These are phyloP conservation scores for Ganaspis brasiliensis DNA, from an alignment of 2,888 invertebrate species.

Conservation along the genomic window DNA sequence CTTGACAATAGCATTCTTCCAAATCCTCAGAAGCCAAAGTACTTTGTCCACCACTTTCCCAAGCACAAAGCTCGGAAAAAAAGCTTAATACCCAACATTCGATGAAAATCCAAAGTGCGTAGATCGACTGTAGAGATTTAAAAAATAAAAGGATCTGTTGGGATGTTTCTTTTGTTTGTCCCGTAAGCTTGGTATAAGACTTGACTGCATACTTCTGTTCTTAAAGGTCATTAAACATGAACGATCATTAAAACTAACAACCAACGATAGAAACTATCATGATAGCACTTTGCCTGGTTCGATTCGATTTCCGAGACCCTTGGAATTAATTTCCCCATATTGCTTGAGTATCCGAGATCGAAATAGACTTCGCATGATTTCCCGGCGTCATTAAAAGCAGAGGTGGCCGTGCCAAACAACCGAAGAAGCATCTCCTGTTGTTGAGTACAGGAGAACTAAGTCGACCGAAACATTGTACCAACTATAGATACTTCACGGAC, in stretches of 20 bases:
- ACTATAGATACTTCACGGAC: constrained; percentile 34
- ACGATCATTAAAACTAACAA: constrained; percentile 50
- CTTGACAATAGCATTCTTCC: constrained; percentile 15
- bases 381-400: constrained; percentile 31
- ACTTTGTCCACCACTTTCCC: neutral
- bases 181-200: constrained; percentile 3
- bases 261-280: constrained; percentile 31
- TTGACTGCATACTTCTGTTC: constrained; percentile 33
- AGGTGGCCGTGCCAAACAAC: constrained; percentile 31
- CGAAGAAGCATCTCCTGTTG: constrained; percentile 29
- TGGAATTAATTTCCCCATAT: constrained; percentile 49
- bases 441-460: constrained; percentile 3
- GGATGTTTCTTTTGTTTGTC: constrained; percentile 4
- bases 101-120: neutral
- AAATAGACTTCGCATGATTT: constrained; percentile 40
- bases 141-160: constrained; percentile 13
- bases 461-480: constrained; percentile 21
- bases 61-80: neutral
- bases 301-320: constrained; percentile 45
- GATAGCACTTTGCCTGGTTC: constrained; percentile 24
- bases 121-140: constrained; percentile 12
- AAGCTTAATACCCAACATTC: neutral
- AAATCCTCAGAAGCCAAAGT: constrained; percentile 6
- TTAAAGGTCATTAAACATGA: constrained; percentile 36
- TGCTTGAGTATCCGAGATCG: constrained; percentile 33